These are phyloP conservation scores for Polydrusus pterygomalis DNA, from an alignment of 2,888 invertebrate genomes.

Conservation along the genomic window DNA sequence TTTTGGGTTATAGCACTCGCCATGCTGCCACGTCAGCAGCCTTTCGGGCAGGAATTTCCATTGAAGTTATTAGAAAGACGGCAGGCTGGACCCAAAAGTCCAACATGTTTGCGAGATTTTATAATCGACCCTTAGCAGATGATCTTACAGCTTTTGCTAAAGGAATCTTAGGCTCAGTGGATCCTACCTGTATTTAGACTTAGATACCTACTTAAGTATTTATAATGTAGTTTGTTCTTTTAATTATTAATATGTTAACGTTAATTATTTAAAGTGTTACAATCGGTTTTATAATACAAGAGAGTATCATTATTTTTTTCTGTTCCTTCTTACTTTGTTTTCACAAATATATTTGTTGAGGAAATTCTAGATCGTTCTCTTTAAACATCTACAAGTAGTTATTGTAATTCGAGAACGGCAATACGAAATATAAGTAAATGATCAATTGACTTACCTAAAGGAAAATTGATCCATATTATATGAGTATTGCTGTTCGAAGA, in stretches of 20 bases:
- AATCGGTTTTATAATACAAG: too few species aligned
- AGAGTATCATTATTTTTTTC: neutral
- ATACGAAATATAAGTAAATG: too few species aligned
- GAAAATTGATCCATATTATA: too few species aligned
- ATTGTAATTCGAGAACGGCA: too few species aligned
- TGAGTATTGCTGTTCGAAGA: too few species aligned
- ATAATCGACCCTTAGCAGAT: constrained; percentile 25
- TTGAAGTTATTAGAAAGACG: constrained; percentile 29
- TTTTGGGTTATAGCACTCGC: constrained; percentile 34
- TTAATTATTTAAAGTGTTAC: too few species aligned
- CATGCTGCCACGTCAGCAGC: constrained; percentile 36
- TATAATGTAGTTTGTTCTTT: too few species aligned
- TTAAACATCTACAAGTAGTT: constrained; percentile 43
- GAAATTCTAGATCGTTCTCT: constrained; percentile 35
- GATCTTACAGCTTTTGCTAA: constrained; percentile 35
- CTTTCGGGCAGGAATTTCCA: constrained; percentile 26
- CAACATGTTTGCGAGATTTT: constrained; percentile 39
- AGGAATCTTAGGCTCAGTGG: constrained; percentile 20
- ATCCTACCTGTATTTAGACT: neutral
- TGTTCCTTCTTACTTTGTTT: neutral
- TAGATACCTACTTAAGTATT: neutral
- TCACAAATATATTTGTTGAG: neutral
- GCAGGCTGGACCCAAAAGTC: constrained; percentile 37
- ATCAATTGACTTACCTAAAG: too few species aligned
- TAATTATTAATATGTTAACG: too few species aligned